phyloP scores from a whole-genome alignment of 2,797 vertebrate genomes.

The Sebastes hubbsi region DNA sequence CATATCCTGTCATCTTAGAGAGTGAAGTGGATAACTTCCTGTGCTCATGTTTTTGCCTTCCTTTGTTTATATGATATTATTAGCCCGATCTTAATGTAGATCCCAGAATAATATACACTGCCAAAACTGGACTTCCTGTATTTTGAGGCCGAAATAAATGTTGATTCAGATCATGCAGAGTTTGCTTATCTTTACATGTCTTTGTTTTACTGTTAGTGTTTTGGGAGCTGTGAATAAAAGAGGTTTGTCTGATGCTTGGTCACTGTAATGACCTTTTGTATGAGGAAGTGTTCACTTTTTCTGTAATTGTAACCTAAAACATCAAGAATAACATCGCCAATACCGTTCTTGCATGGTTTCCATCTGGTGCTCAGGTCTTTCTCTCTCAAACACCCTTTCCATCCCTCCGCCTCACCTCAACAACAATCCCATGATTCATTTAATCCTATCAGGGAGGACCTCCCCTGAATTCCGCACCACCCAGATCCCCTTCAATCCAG shows the following conservation, averaged over 20 bases:
- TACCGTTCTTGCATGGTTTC: not conserved
- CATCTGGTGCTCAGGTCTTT: not conserved
- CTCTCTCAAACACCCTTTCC: constrained; percentile 5
- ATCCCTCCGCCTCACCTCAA: constrained; percentile 34
- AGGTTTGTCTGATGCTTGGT: not conserved
- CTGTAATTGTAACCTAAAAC: constrained; percentile 7
- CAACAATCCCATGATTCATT: constrained; percentile 67
- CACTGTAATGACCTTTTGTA: not conserved
- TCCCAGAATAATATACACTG: constrained; percentile 58
- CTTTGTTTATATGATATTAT: constrained; percentile 54
- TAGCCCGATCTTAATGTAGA: constrained; percentile 28
- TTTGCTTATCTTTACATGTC: constrained; percentile 23
- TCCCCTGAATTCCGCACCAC: constrained; percentile 67
- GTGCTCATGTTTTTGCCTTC: constrained; percentile 41
- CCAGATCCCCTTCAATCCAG: constrained; percentile 53
- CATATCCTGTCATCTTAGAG: constrained; percentile 47
- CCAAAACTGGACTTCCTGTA: constrained; percentile 56
- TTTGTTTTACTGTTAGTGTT: constrained; percentile 16
- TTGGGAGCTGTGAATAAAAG: not conserved
- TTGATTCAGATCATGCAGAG: constrained; percentile 33
- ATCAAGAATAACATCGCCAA: not conserved
- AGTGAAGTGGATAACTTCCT: constrained; percentile 49
- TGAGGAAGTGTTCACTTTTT: not conserved
- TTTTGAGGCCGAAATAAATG: constrained; percentile 69
- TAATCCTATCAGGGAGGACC: constrained; percentile 63